A percentile compares a stretch with the other conserved stretches of the same genome.
Evolutionary conservation across 2,113 vertebrate genomes (phyloP).

Genomic region (Gavia stellata): DNA sequence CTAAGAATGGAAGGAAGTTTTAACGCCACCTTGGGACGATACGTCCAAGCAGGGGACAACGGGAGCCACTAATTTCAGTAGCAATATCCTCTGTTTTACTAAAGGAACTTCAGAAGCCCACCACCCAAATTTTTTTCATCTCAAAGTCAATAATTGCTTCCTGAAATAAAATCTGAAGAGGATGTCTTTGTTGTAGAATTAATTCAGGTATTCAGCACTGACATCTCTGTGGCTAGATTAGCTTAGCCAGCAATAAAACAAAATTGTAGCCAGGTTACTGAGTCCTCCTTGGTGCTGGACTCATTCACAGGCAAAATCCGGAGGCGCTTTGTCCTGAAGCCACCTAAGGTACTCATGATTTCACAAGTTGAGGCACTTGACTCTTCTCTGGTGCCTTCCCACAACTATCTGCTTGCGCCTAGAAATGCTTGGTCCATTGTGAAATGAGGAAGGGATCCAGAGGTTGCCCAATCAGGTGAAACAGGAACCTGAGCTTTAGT

Average conservation of each 20-base stretch:
- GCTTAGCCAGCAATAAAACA: background rate
- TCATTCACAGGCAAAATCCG: background rate
- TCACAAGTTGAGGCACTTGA: background rate
- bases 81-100: background rate
- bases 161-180: background rate
- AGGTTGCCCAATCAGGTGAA: background rate
- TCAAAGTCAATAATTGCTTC: background rate
- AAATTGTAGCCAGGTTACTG: background rate
- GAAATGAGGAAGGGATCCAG: background rate
- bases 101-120: background rate
- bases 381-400: background rate
- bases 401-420: background rate
- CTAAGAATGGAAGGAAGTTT: background rate
- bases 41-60: background rate
- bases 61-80: background rate
- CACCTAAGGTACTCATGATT: background rate
- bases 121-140: background rate
- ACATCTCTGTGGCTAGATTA: background rate
- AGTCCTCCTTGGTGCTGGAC: background rate
- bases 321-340: background rate
- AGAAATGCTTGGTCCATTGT: background rate
- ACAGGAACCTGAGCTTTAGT: background rate
- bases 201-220: background rate
- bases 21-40: background rate
- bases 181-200: background rate